Evolutionary conservation across 2,888 invertebrate species (phyloP).

Genomic region (Eupsilia transversa): DNA sequence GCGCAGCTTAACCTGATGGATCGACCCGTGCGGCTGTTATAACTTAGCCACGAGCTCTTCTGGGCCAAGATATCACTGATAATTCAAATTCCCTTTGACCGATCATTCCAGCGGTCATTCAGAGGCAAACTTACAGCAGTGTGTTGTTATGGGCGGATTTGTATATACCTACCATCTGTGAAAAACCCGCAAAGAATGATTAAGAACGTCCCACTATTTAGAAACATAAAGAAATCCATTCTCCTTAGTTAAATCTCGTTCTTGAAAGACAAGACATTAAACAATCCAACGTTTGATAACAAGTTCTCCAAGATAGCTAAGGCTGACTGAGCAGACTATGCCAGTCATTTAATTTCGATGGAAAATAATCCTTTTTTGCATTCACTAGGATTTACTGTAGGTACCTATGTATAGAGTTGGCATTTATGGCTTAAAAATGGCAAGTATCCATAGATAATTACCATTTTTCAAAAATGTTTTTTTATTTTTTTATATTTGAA

Average conservation of each 20-base stretch:
- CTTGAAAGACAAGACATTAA: slow-evolving; percentile 4
- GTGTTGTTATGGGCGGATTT: neutral
- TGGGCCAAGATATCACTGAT: no score
- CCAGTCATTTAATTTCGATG: slow-evolving; percentile 9
- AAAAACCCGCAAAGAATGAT: neutral
- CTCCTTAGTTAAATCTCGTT: neutral
- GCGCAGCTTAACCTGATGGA: no score
- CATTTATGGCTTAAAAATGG: neutral
- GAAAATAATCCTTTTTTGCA: neutral
- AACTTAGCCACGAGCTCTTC: no score
- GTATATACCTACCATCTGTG: neutral
- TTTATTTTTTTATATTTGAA: no score
- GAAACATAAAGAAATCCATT: slow-evolving; percentile 4
- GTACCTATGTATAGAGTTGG: no score
- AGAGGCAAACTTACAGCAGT: neutral
- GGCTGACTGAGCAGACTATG: neutral
- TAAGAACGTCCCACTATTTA: neutral
- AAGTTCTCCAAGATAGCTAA: neutral
- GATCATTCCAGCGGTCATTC: no score
- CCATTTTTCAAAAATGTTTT: no score
- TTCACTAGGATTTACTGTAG: neutral
- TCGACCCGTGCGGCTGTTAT: no score
- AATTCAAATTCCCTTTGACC: no score
- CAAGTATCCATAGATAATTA: no score
- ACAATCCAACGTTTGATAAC: slow-evolving; percentile 5